These are phyloP conservation scores for Lateolabrax maculatus DNA, from an alignment of 2,797 vertebrate genomes.

Conservation along the genomic window DNA sequence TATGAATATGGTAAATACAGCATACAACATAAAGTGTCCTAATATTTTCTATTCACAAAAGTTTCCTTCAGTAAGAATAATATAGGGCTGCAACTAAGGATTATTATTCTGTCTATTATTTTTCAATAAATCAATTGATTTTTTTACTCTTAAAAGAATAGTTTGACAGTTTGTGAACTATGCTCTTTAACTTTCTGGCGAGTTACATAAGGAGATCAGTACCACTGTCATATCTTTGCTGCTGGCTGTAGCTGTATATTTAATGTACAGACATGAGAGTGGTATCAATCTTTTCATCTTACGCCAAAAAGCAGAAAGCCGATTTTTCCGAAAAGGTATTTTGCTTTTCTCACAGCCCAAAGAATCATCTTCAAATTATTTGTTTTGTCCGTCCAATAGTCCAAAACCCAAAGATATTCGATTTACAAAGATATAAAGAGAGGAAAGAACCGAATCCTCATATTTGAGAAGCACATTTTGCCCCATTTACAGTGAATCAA, in stretches of 20 bases:
- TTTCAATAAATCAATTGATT: background rate
- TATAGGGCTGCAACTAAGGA: background rate
- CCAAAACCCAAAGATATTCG: background rate
- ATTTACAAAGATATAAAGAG: background rate
- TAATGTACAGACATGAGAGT: background rate
- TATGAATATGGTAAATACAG: background rate
- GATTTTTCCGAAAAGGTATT: background rate
- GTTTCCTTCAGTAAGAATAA: background rate
- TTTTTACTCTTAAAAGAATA: background rate
- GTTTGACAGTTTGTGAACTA: background rate
- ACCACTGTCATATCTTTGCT: background rate
- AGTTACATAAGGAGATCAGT: background rate
- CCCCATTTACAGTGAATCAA: background rate
- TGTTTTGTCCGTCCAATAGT: background rate
- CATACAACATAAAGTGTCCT: background rate
- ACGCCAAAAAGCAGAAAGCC: background rate
- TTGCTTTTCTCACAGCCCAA: background rate
- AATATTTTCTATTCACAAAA: background rate
- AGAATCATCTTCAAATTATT: background rate
- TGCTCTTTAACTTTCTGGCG: background rate
- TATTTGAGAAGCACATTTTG: background rate
- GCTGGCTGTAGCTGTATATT: background rate
- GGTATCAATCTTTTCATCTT: too few species aligned
- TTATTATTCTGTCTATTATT: background rate
- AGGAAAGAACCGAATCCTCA: background rate